Conservation (phyloP, 64 coral and sea anemone species). For the Acropora yongei region DNA sequence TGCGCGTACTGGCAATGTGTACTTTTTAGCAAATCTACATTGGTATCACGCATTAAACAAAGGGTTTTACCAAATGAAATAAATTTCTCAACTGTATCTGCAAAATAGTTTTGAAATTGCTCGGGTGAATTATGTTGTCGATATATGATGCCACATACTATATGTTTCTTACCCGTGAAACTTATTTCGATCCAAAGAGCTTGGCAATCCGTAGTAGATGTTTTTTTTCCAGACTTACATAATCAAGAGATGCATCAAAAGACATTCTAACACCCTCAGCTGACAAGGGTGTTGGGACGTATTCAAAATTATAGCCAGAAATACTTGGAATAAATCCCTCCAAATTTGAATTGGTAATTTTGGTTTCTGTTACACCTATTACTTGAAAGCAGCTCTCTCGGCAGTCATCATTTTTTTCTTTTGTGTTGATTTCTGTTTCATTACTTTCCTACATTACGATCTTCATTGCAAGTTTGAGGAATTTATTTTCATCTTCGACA, state of each 20-base stretch:
- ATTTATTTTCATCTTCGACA: no score
- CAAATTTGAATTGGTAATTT: conserved; percentile 58
- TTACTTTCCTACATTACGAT: no score
- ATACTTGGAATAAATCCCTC: conserved; percentile 14
- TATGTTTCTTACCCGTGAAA: conserved; percentile 40
- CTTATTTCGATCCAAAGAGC: conserved; percentile 52
- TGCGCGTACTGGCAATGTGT: conserved; percentile 46
- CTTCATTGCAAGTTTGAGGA: no score
- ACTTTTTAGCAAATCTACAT: conserved; percentile 66
- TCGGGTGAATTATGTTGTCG: conserved; percentile 61
- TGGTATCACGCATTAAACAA: conserved; percentile 43
- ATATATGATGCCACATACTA: conserved; percentile 63
- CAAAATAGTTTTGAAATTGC: conserved; percentile 55
- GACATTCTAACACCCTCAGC: conserved; percentile 5
- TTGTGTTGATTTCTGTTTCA: no score
- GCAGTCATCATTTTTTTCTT: no score
- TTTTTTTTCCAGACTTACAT: conserved; percentile 30
- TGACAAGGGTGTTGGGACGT: conserved; percentile 54
- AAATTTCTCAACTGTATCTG: conserved; percentile 49
- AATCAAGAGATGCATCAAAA: conserved; percentile 34
- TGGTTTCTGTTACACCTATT: conserved; percentile 55
- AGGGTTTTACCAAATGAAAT: conserved; percentile 55
- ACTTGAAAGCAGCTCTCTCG: conserved; percentile 25
- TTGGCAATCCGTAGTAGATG: conserved; percentile 41
- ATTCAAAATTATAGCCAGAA: conserved; percentile 58